phyloP scores from a whole-genome alignment of 2,113 vertebrate genomes.

The Morone chrysops region DNA sequence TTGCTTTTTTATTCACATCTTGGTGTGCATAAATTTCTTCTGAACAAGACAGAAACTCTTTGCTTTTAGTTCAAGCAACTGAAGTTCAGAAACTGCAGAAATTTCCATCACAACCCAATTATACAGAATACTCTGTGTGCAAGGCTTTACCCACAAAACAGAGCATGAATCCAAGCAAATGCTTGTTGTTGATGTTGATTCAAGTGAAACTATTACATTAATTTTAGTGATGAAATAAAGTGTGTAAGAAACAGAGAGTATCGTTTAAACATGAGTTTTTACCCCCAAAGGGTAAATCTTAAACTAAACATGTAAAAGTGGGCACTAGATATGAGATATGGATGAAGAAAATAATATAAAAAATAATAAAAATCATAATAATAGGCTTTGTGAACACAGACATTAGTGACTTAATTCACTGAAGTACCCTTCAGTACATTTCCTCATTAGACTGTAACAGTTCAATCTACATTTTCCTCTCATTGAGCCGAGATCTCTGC shows the following conservation, averaged over 20 bases:
- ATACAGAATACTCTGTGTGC: constrained; percentile 3
- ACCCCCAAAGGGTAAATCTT: background rate
- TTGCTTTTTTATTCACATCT: constrained; percentile 23
- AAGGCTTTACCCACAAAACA: constrained; percentile 25
- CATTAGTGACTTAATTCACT: constrained; percentile 42
- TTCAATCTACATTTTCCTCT: constrained; percentile 46
- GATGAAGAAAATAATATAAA: background rate
- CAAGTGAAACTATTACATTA: background rate
- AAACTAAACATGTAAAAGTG: background rate
- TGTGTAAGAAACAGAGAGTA: background rate
- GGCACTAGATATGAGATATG: background rate
- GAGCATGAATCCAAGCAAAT: constrained; percentile 2
- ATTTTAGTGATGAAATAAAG: background rate
- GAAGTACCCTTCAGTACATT: constrained; percentile 48
- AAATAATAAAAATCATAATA: background rate
- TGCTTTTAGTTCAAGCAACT: constrained; percentile 6
- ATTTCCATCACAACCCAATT: constrained; percentile 42
- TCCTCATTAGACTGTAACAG: constrained; percentile 58
- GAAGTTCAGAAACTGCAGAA: background rate
- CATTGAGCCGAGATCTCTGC: constrained; percentile 39
- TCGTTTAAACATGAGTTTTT: background rate
- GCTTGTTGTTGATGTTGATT: background rate
- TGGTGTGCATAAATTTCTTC: constrained; percentile 2
- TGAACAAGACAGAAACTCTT: constrained; percentile 22
- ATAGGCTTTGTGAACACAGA: constrained; percentile 36